phyloP scores from a whole-genome alignment of 1,140 invertebrate genomes.

The Oppia nitens region DNA sequence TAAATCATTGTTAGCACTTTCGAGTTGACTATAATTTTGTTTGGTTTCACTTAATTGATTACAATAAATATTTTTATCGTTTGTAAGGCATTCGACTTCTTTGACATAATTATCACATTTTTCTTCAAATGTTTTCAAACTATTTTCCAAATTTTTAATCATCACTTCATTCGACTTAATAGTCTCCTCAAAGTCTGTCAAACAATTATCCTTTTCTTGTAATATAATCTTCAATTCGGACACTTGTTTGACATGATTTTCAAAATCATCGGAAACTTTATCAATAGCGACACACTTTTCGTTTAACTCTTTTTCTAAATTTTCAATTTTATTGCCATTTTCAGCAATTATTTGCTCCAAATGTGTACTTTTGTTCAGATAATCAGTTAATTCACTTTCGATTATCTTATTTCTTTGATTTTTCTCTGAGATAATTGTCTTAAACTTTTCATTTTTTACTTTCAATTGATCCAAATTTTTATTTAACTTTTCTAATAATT shows the following conservation, averaged over 20 bases:
- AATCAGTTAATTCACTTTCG: background rate
- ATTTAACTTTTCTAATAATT: background rate
- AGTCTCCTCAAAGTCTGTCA: conserved; percentile 24
- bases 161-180: conserved; percentile 18
- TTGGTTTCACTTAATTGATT: conserved; percentile 21
- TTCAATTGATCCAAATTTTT: background rate
- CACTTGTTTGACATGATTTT: too few species aligned
- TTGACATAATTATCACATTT: conserved; percentile 16
- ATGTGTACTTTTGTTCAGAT: background rate
- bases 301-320: conserved; percentile 21
- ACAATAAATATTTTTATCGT: conserved; percentile 23
- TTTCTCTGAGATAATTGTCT: conserved; percentile 1
- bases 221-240: too few species aligned
- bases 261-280: too few species aligned
- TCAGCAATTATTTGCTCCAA: background rate
- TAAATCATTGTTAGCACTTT: conserved; percentile 14
- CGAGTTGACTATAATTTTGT: conserved; percentile 11
- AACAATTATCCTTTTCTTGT: conserved; percentile 19
- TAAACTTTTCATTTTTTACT: conserved; percentile 8
- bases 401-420: conserved; percentile 1
- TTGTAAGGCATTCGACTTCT: conserved; percentile 16
- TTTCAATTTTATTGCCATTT: background rate
- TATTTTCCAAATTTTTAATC: conserved; percentile 7
- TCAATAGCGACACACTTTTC: too few species aligned
- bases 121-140: conserved; percentile 9